Evolutionary conservation across 2,888 invertebrate genomes (phyloP), one percentile per base, ranked within the genome.

Genomic region (Euproctis similis): DNA sequence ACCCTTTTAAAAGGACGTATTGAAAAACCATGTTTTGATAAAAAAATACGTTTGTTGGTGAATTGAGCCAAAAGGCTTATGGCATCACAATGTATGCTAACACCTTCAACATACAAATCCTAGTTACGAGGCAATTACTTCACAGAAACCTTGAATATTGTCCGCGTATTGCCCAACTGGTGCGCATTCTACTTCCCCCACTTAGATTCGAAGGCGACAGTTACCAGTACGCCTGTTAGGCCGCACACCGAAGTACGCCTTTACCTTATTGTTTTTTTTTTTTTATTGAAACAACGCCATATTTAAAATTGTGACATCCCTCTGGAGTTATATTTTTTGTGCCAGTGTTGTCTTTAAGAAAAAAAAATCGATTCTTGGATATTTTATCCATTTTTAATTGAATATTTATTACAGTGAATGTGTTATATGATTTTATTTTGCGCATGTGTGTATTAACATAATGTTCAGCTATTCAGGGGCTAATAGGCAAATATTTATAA

Each of bases 81-180:
- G n/a, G n/a, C n/a, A 5, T 10, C 21, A 10, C 21, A 9, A 21
- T n/a, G 21, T 21, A 19, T 12, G 4, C 23, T 23, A 7, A 19
- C 19, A 19, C 10, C 21, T 21, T 21, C 21, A 13, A 12, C 12
- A 23, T 23, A 23, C 12, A 12, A 9, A 23, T 13, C 12, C 13
- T 23, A 23, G 12, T 23, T 23, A 23, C 12, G 7, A 8, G 23
- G 12, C 8, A 7, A 22, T 34, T 29, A 17, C 30, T 24, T 23
- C 30, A 34, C 6, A 24, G n/a, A 24, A 23, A 29, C 47, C 47
- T 48, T 46, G 50, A 38, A 33, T 11, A 8, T 17, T 46, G 47
- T 48, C 47, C 32, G 38, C 28, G 7, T 12, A 29, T 47, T 45
- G 17, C 49, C 5, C 24, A 48, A 47, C 32, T 8, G 14, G 36